phyloP scores from a whole-genome alignment of 1,140 invertebrate genomes.

The Drosophila trapezifrons region DNA sequence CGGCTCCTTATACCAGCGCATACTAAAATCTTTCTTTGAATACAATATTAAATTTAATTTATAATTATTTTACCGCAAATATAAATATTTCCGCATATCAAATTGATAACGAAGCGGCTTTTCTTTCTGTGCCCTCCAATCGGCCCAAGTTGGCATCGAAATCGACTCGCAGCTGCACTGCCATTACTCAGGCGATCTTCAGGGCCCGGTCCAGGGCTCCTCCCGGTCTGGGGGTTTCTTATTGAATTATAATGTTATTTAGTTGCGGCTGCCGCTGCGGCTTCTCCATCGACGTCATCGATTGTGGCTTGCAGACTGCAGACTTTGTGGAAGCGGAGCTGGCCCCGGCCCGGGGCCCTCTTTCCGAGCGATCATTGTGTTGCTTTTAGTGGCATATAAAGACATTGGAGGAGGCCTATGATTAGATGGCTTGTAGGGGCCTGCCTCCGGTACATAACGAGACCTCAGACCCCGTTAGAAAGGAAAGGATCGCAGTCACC shows the following conservation, averaged over 20 bases:
- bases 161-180: slow-evolving; percentile 50
- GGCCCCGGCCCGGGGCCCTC: not conserved
- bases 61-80: too few species aligned
- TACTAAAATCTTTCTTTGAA: too few species aligned
- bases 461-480: not conserved
- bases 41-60: too few species aligned
- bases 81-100: not conserved
- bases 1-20: too few species aligned
- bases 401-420: slow-evolving; percentile 44
- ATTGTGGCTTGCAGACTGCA: slow-evolving; percentile 24
- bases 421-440: not conserved
- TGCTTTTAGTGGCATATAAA: slow-evolving; percentile 36
- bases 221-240: slow-evolving; percentile 49
- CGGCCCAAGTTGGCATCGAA: slow-evolving; percentile 7
- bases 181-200: slow-evolving; percentile 35
- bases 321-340: slow-evolving; percentile 34
- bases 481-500: not conserved
- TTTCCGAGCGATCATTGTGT: slow-evolving; percentile 13
- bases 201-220: slow-evolving; percentile 20
- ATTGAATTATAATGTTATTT: slow-evolving; percentile 82
- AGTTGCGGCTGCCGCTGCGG: slow-evolving; percentile 19
- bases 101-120: not conserved
- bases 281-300: slow-evolving; percentile 62
- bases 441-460: not conserved
- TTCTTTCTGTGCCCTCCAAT: slow-evolving; percentile 1